These are phyloP conservation scores for Nestor notabilis DNA, from an alignment of 2,113 vertebrate species.

Conservation along the genomic window DNA sequence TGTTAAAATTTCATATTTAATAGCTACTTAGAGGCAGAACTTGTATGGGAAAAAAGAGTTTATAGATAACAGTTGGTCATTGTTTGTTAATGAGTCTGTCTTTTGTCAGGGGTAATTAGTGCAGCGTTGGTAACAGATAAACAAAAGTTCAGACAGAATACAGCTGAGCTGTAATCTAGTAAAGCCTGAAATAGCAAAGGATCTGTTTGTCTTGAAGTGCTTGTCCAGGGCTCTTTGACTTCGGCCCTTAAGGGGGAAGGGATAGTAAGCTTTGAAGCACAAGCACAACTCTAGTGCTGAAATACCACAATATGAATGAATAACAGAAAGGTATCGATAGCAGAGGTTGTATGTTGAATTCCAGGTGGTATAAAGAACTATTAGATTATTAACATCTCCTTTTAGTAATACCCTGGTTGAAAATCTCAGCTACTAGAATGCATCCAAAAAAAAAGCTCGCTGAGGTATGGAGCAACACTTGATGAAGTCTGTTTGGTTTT, in stretches of 20 bases:
- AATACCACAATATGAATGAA: background rate
- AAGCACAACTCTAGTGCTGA: background rate
- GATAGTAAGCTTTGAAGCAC: background rate
- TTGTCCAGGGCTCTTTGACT: background rate
- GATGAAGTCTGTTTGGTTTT: background rate
- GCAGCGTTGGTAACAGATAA: background rate
- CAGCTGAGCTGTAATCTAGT: constrained; percentile 28
- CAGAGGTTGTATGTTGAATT: background rate
- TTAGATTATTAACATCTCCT: background rate
- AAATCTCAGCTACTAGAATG: background rate
- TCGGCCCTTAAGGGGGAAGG: background rate
- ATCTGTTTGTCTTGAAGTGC: background rate
- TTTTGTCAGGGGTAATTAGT: constrained; percentile 53
- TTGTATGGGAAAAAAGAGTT: background rate
- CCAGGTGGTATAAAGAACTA: background rate
- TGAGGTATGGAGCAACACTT: background rate
- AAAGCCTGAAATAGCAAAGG: constrained; percentile 3
- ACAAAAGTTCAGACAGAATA: background rate
- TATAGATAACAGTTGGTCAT: background rate
- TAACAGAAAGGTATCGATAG: background rate
- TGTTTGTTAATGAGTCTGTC: constrained; percentile 35
- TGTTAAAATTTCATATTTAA: background rate
- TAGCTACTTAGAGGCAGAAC: background rate
- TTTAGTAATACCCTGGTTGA: background rate
- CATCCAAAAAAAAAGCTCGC: background rate